Conservation (phyloP, 2,113 vertebrate genomes). For the Grammomys dolichurus region DNA sequence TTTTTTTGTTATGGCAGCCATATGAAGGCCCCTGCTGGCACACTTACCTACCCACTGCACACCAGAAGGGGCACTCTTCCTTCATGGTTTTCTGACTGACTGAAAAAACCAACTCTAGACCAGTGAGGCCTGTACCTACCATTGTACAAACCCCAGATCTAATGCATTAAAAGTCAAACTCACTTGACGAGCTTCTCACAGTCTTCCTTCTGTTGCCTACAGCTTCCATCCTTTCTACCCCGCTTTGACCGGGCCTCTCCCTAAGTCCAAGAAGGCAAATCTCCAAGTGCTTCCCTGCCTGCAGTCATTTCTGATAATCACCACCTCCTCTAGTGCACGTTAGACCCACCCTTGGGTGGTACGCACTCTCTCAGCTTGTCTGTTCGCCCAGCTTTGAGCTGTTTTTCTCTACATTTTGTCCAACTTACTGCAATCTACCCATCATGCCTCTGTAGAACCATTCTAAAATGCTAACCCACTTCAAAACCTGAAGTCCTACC, state of each 20-base stretch:
- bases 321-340: accelerated
- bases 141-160: too few species aligned
- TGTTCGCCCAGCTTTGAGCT: accelerated
- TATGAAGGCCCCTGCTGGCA: too few species aligned
- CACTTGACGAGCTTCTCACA: background rate
- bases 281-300: background rate
- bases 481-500: background rate
- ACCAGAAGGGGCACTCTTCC: background rate
- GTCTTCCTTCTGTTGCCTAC: background rate
- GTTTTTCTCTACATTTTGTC: background rate
- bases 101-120: background rate
- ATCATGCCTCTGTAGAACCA: too few species aligned
- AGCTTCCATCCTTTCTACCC: background rate
- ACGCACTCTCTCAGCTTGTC: background rate
- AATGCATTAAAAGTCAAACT: background rate
- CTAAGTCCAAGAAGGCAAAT: accelerated
- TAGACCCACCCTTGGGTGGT: background rate
- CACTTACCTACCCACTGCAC: accelerated
- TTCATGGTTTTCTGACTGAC: accelerated
- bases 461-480: background rate
- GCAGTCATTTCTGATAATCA: accelerated
- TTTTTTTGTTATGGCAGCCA: background rate
- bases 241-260: background rate
- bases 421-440: too few species aligned
- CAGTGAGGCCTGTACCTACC: accelerated